Evolutionary conservation across 2,797 vertebrate genomes (phyloP).

Genomic region (Leuciscus waleckii): DNA sequence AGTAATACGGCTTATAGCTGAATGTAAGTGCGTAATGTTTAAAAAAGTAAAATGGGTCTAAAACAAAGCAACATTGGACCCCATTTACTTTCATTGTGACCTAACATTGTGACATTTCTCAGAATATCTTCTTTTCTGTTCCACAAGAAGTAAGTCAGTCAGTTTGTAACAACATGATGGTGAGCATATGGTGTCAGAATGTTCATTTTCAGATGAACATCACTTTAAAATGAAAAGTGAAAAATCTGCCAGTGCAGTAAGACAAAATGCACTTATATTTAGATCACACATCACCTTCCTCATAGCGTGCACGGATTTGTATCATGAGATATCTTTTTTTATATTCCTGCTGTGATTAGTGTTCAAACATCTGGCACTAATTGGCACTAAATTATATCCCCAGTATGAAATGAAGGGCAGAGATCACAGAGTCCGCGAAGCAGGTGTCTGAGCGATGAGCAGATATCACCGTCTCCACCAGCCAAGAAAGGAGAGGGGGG

Average conservation of each 20-base stretch:
- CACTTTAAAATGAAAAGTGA: neutral
- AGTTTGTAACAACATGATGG: neutral
- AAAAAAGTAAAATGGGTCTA: neutral
- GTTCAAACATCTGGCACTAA: slow-evolving; percentile 63
- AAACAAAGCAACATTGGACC: neutral
- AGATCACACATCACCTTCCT: neutral
- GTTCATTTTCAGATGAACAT: neutral
- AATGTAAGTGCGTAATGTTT: neutral
- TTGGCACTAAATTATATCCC: slow-evolving; percentile 56
- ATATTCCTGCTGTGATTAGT: slow-evolving; percentile 45
- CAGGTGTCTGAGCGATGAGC: slow-evolving; percentile 50
- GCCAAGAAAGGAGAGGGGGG: slow-evolving; percentile 53
- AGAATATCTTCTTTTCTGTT: too few species aligned
- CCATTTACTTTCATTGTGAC: neutral
- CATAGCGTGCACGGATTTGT: neutral
- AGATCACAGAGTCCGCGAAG: slow-evolving; percentile 51
- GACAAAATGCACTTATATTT: neutral
- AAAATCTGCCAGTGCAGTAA: neutral
- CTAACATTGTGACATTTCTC: neutral
- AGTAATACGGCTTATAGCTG: too few species aligned
- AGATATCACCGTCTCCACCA: slow-evolving; percentile 61
- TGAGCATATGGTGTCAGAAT: neutral
- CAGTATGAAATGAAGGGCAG: slow-evolving; percentile 58
- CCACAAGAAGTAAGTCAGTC: too few species aligned
- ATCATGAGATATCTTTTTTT: slow-evolving; percentile 38